Base-by-base conservation (phyloP, 2,888 invertebrate species). In the Pyrrhosoma nymphula region DNA sequence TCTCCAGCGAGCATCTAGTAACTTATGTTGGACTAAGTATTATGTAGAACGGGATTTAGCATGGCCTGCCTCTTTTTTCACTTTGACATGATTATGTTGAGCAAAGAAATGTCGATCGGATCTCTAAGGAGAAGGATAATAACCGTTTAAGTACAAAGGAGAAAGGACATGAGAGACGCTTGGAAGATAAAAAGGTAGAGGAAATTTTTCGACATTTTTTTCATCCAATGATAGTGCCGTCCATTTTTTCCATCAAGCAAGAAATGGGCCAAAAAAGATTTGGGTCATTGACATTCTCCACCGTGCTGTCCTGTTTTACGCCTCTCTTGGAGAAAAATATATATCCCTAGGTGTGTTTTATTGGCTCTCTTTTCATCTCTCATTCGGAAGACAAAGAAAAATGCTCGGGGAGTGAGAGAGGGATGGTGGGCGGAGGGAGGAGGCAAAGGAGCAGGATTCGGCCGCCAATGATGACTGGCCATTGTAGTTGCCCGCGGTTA, bases 401-500 rank as follows among this genome's bases (percentile, higher is more conserved):
- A 39, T 39, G 35, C 39, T 88, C 16, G 88, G n/a, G 47, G 47
- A 47, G 47, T 47, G 69, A 56, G 26, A 69, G 23, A 47, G 47
- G 47, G 47, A 2, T 2, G 8, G 69, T 20, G 88, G 35, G 23
- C 39, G 88, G 88, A 6, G 20, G 47, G 47, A 6, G 82, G 35
- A 35, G 2, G 82, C 16, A 35, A n/a, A 30, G 18, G 82, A 18
- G 30, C 2, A n/a, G 82, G 0, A 18, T 47, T 23, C 39, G 88
- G 39, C 26, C 39, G 88, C 23, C 35, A 69, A n/a, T 69, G 69
- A 69, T 69, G 69, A 69, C 88, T 88, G 88, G 35, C 88, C 23
- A 47, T 88, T 88, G 88, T 88, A 88, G 88, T 39, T 88, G 88
- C 88, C 88, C 88, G 20, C 47, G 88, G 12, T 89, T n/a, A 55